A percentile compares a stretch with the other conserved stretches of the same genome.
These are phyloP conservation scores for Oligia strigilis DNA, from an alignment of 2,888 invertebrate species.

Conservation along the genomic window DNA sequence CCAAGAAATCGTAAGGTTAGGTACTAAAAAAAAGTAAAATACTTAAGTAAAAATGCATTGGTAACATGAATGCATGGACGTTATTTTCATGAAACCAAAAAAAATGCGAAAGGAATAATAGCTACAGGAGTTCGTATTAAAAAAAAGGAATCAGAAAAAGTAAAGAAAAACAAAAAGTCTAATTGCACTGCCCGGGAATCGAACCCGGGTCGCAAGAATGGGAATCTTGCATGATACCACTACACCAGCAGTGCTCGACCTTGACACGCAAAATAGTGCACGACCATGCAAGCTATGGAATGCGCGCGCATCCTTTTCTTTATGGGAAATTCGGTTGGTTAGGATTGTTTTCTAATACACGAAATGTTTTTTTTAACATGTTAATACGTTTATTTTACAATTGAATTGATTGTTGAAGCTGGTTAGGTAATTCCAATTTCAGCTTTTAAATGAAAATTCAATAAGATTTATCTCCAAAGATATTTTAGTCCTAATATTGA, in stretches of 20 bases:
- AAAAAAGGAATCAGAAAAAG: neutral
- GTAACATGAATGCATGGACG: neutral
- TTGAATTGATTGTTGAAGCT: neutral
- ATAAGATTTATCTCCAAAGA: neutral
- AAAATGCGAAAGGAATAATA: neutral
- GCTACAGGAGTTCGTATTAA: neutral
- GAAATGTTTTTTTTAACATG: neutral
- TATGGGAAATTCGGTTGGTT: neutral
- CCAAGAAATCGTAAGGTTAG: neutral
- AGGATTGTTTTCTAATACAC: neutral
- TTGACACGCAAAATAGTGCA: slow-evolving; percentile 7
- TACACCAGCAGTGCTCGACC: slow-evolving; percentile 96
- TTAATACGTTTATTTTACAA: neutral
- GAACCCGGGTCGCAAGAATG: slow-evolving; percentile 99
- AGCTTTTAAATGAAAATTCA: neutral
- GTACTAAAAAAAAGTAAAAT: neutral
- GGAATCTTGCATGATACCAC: slow-evolving; percentile 99
- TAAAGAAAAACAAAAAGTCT: slow-evolving; percentile 10
- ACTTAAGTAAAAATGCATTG: too few relatives aligned
- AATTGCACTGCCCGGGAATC: slow-evolving; percentile 68
- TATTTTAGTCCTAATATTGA: slow-evolving; percentile 15
- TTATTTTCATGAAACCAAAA: neutral
- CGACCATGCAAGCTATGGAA: neutral
- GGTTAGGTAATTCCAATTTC: neutral
- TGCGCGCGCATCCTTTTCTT: slow-evolving; percentile 4